These are phyloP conservation scores for Hucho hucho DNA, from an alignment of 2,113 vertebrate genomes.

Conservation along the genomic window DNA sequence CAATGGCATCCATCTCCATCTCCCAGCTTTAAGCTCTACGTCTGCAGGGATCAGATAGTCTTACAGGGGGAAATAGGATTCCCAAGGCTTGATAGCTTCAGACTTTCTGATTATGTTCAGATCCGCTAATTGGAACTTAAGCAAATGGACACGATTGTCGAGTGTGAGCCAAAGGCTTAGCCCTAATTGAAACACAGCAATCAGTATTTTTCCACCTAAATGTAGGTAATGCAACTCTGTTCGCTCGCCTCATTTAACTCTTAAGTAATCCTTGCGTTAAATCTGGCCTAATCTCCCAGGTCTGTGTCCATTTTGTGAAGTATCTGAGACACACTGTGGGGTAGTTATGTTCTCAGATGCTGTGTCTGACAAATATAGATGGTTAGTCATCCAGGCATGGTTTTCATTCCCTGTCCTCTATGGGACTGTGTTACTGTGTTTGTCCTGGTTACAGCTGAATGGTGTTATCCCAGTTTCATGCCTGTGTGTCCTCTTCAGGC, in stretches of 20 bases:
- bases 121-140: slow-evolving; percentile 46
- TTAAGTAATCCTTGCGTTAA: slow-evolving; percentile 28
- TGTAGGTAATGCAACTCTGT: slow-evolving; percentile 66
- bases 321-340: background rate
- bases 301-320: background rate
- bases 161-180: slow-evolving; percentile 63
- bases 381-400: too few species aligned
- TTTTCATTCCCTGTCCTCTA: background rate
- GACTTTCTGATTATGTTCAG: slow-evolving; percentile 52
- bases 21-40: background rate
- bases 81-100: slow-evolving; percentile 60
- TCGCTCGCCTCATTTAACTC: slow-evolving; percentile 68
- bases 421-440: slow-evolving; percentile 40
- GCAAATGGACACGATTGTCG: slow-evolving; percentile 55
- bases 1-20: slow-evolving; percentile 14
- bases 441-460: slow-evolving; percentile 41
- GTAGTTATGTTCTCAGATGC: background rate
- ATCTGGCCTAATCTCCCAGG: background rate
- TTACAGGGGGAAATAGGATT: slow-evolving; percentile 21
- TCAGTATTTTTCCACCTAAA: slow-evolving; percentile 50
- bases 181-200: slow-evolving; percentile 22
- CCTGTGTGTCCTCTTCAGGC: slow-evolving; percentile 78
- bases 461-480: slow-evolving; percentile 65
- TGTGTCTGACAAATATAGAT: background rate
- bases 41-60: slow-evolving; percentile 1